Base-by-base conservation (phyloP, 1,140 invertebrate genomes). In the Bombus confusus region DNA sequence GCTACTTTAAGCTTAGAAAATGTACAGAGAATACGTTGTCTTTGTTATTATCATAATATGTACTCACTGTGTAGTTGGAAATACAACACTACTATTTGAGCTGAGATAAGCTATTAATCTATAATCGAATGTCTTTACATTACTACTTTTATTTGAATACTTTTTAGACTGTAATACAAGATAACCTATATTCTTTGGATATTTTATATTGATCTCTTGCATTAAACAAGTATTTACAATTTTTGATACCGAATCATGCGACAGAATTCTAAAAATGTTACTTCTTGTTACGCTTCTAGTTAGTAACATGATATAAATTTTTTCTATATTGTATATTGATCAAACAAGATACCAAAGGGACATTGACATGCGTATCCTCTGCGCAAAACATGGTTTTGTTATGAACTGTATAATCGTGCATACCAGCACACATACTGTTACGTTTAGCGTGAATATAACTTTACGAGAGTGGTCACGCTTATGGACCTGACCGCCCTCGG, bases 111-210 rank as follows among this genome's bases (percentile, higher is more conserved):
- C n/a, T 66, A 74, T 9, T 25, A 59, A 83, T 31, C 9, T 66
- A 41, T 75, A 34, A 52, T 43, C 12, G 34, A 82, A 43, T 3
- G 47, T 47, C 52, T 13, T 39, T 2, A 52, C 37, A 74, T 78
- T 64, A 25, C 62, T 57, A 68, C 52, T 74, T 71, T 41, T 84
- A 75, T 74, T 86, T 1, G 71, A 77, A 85, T 74, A 74, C 81
- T 69, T 59, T 25, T 25, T 52, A 34, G n/a, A 66, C 37, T 43
- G 59, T 3, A 13, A 52, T 0, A 37, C 64, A 28, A 78, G 75
- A 90, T 93, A 93, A 93, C 92, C 92, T 92, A 83, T 25, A 52
- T 73, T 69, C 28, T 39, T 75, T 39, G 13, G 64, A 39, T 6
- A 39, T 39, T 80, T 68, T 18, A 57, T 8, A 22, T 66, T 6